These are phyloP conservation scores for Lithophane leautieri DNA, from an alignment of 2,888 invertebrate genomes.

Conservation along the genomic window DNA sequence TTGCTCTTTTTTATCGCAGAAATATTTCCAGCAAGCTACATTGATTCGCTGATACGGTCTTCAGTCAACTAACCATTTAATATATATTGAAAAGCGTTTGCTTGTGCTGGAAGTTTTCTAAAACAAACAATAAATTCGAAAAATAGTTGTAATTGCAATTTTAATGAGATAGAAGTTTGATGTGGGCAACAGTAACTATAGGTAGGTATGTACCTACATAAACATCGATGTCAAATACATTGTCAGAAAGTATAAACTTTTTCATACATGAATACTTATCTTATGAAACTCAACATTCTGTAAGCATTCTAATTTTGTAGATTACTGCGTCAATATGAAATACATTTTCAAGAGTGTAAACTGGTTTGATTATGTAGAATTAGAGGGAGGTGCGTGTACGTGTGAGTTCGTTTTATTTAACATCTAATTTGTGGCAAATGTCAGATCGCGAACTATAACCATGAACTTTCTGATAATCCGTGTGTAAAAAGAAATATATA, in stretches of 20 bases:
- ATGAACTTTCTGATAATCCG: constrained; percentile 25
- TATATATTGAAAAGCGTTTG: background rate
- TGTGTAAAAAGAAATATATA: constrained; percentile 11
- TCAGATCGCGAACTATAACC: constrained; percentile 37
- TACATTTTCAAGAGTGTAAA: constrained; percentile 6
- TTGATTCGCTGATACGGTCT: too few species aligned
- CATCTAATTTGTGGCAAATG: constrained; percentile 42
- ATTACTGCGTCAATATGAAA: background rate
- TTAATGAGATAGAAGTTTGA: background rate
- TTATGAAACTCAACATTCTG: background rate
- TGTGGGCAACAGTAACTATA: background rate
- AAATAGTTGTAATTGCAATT: background rate
- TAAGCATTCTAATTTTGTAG: background rate
- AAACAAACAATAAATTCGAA: background rate
- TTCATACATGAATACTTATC: background rate
- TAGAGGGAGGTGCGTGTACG: background rate
- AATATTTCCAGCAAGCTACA: background rate
- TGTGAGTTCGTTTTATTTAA: constrained; percentile 24
- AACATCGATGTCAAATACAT: background rate
- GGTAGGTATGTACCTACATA: background rate
- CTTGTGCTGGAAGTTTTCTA: background rate
- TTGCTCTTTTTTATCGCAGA: background rate
- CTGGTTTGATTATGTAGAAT: constrained; percentile 18
- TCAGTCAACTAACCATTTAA: background rate
- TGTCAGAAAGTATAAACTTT: background rate